Evolutionary conservation across 2,888 invertebrate species (phyloP).

Genomic region (Dolichomitus sp.): DNA sequence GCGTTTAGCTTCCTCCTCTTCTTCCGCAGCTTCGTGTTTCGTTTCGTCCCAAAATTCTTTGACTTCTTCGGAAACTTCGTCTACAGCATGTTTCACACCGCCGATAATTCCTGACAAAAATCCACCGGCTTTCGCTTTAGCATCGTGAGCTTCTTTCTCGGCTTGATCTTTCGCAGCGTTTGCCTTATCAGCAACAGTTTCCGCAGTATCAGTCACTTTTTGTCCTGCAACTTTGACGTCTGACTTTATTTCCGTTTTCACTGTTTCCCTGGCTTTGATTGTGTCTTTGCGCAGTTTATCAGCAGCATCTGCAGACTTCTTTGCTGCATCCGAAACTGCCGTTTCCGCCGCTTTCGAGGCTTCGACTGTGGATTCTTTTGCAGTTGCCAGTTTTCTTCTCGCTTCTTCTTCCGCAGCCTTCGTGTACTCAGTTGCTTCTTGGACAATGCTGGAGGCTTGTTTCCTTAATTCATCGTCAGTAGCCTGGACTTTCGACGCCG

Average conservation of each 20-base stretch:
- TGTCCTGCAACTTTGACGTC: constrained; percentile 52
- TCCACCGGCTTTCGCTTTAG: constrained; percentile 71
- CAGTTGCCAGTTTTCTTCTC: constrained; percentile 80
- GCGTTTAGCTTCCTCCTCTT: constrained; percentile 70
- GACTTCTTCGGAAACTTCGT: constrained; percentile 74
- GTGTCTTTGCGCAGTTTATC: constrained; percentile 65
- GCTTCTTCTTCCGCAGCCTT: constrained; percentile 87
- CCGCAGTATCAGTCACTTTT: constrained; percentile 47
- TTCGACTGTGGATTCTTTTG: constrained; percentile 74
- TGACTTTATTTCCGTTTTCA: constrained; percentile 38
- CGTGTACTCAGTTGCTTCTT: constrained; percentile 84
- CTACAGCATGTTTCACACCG: constrained; percentile 72
- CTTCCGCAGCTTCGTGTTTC: constrained; percentile 72
- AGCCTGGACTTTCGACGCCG: constrained; percentile 42
- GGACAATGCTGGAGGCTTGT: constrained; percentile 4
- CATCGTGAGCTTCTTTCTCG: constrained; percentile 76
- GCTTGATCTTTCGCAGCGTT: constrained; percentile 71
- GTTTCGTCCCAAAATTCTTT: constrained; percentile 78
- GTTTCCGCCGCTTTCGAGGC: constrained; percentile 71
- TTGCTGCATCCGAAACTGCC: background rate
- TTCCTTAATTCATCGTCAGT: constrained; percentile 43
- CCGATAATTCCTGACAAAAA: constrained; percentile 75
- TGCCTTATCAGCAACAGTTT: constrained; percentile 42
- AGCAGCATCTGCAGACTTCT: constrained; percentile 68
- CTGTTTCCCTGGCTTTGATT: constrained; percentile 35